These are phyloP conservation scores for Pseudomyrmex gracilis DNA, from an alignment of 1,140 invertebrate genomes.

Conservation along the genomic window DNA sequence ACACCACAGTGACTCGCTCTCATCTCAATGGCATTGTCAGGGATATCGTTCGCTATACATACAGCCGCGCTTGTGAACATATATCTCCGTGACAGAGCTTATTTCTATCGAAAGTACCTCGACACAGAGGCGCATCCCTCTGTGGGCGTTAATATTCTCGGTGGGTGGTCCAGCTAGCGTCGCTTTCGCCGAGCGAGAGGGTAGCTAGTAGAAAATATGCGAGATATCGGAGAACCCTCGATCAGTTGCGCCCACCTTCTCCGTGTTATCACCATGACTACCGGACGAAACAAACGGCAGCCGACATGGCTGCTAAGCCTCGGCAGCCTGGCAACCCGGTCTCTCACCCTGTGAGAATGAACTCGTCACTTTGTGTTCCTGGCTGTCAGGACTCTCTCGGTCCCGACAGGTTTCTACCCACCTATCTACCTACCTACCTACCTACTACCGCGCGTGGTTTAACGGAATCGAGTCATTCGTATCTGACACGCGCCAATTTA, in stretches of 20 bases:
- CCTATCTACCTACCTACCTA: conserved; percentile 4
- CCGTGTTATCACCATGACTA: conserved; percentile 62
- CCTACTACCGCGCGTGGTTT: conserved; percentile 25
- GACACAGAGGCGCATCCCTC: conserved; percentile 41
- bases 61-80: conserved; percentile 1
- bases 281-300: conserved; percentile 42
- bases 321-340: conserved; percentile 43
- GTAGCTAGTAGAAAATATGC: conserved; percentile 58
- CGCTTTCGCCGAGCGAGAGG: conserved; percentile 37
- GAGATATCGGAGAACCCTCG: conserved; percentile 59
- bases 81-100: background rate
- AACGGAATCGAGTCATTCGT: conserved; percentile 48
- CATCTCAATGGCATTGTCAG: conserved; percentile 17
- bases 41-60: background rate
- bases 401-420: conserved; percentile 38
- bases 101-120: conserved; percentile 23
- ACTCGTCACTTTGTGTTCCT: conserved; percentile 48
- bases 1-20: conserved; percentile 35
- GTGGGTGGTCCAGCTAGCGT: conserved; percentile 46
- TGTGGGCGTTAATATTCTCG: conserved; percentile 56
- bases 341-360: conserved; percentile 38
- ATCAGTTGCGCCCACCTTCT: conserved; percentile 55
- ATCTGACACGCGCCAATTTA: conserved; percentile 69
- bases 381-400: conserved; percentile 49
- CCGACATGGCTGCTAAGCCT: conserved; percentile 59